Base-by-base conservation (phyloP, 2,888 invertebrate species). In the Melolontha melolontha region DNA sequence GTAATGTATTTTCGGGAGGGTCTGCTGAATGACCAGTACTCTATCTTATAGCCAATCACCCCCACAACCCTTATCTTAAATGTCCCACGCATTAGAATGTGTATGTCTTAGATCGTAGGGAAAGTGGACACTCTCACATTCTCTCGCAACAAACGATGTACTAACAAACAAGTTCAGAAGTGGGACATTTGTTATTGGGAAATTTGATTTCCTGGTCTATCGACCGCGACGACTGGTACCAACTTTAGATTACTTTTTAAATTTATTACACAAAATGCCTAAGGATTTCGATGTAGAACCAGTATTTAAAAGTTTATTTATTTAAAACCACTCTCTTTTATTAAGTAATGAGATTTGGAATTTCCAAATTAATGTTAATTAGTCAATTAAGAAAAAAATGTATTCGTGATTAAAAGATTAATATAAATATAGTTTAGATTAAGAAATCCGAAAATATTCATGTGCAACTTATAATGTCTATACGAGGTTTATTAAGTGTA, bases 131-230 rank as follows among this genome's bases (percentile, higher is more conserved):
- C 67, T 71, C 68, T 78, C 77, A 78, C 79, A 79, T 73, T 79
- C 80, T 80, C 70, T 73, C 54, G 68, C 10, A 2, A 8, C 54
- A 11, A 64, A 77, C 74, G 77, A 76, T 77, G 76, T 76, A 75
- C 80, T 78, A 75, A 78, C 80, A 79, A 81, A 80, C 79, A 81
- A 80, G 77, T 79, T 75, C 76, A 76, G 78, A 79, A 80, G 79
- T 79, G 78, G 79, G 78, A 79, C 79, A 80, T 81, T 80, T 80
- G 79, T 81, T 81, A 80, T 79, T 80, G 78, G 79, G 75, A 79
- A 80, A 75, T 76, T 76, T 76, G 75, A 76, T 76, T 76, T 75
- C 74, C 75, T 62, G 74, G 57, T 52, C 67, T 72, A 70, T 70
- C 71, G 69, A 71, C 67, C 76, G 72, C 75, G 74, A 71, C 71